Conservation (phyloP, 2,888 invertebrate species). For the Mystacides longicornis region DNA sequence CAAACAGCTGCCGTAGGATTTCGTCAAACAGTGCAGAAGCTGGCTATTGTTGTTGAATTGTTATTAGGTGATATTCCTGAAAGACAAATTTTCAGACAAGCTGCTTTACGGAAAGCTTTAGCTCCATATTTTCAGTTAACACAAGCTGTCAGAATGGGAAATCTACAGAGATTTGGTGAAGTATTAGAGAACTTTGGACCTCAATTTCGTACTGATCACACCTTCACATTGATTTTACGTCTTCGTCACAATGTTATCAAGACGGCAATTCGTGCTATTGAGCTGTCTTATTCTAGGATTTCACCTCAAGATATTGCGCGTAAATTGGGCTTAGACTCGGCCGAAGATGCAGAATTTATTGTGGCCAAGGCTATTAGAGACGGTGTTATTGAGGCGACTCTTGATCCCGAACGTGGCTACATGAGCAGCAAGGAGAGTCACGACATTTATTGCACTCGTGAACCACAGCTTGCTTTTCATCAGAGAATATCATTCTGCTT, state of each 20-base stretch:
- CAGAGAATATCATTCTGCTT: conserved; percentile 96
- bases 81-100: conserved; percentile 88
- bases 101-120: conserved; percentile 78
- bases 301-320: conserved; percentile 91
- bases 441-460: conserved; percentile 93
- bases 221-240: conserved; percentile 91
- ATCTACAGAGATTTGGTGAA: conserved; percentile 88
- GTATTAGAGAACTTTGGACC: conserved; percentile 85
- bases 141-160: conserved; percentile 92
- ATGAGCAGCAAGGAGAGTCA: conserved; percentile 97
- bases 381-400: conserved; percentile 95
- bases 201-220: conserved; percentile 89
- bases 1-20: conserved; percentile 98
- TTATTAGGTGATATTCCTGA: conserved; percentile 97
- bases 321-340: conserved; percentile 88
- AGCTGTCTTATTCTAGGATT: conserved; percentile 92
- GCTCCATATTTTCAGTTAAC: conserved; percentile 96
- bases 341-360: conserved; percentile 98
- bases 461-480: conserved; percentile 94
- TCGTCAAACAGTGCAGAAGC: conserved; percentile 92
- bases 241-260: conserved; percentile 98
- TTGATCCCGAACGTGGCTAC: conserved; percentile 92
- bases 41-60: conserved; percentile 90
- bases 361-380: conserved; percentile 97
- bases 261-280: conserved; percentile 94